These are phyloP conservation scores for Noctilio leporinus DNA, from an alignment of 2,113 vertebrate genomes.

Conservation along the genomic window DNA sequence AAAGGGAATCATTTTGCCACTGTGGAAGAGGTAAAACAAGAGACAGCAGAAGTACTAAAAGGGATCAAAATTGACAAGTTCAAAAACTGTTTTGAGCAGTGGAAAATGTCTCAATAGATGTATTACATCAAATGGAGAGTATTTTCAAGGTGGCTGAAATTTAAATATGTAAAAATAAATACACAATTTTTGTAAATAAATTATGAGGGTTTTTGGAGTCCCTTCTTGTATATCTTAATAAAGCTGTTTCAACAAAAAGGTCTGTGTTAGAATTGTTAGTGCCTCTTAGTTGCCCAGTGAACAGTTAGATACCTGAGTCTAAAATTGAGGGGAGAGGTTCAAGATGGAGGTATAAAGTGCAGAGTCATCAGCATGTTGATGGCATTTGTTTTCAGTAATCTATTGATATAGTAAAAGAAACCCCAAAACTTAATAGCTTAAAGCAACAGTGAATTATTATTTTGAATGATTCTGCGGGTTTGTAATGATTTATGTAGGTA, in stretches of 20 bases:
- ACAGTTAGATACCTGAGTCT: not conserved
- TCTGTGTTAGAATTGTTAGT: not conserved
- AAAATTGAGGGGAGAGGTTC: not conserved
- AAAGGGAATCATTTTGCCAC: too few relatives aligned
- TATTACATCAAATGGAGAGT: too few relatives aligned
- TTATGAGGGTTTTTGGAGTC: too few relatives aligned
- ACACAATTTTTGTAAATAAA: too few relatives aligned
- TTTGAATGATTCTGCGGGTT: not conserved
- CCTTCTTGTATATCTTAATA: not conserved
- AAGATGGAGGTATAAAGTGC: not conserved
- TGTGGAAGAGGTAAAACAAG: too few relatives aligned
- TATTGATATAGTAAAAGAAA: not conserved
- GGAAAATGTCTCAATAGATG: too few relatives aligned
- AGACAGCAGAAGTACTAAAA: too few relatives aligned
- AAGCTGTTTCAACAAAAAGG: not conserved
- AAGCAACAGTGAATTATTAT: not conserved
- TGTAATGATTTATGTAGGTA: not conserved
- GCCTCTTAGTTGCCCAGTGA: not conserved
- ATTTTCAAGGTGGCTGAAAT: too few relatives aligned
- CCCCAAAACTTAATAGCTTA: not conserved
- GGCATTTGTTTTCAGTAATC: not conserved
- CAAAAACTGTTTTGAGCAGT: too few relatives aligned
- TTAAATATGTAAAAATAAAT: too few relatives aligned
- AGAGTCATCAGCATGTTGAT: not conserved
- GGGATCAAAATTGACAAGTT: too few relatives aligned